phyloP scores from a whole-genome alignment of 2,113 vertebrate species.

The Prietella phreatophila region DNA sequence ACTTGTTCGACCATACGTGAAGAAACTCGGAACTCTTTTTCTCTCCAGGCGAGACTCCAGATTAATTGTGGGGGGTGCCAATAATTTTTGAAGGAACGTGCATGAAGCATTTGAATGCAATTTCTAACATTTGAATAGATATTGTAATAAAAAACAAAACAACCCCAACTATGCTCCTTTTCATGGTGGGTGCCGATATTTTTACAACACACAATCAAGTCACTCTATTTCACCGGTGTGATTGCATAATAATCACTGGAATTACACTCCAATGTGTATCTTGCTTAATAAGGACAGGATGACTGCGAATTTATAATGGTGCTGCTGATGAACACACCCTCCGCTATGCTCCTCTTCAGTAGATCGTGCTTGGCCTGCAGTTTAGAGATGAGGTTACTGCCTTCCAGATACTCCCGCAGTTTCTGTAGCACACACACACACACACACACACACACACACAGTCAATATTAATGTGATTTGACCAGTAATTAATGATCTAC shows the following conservation, averaged over 20 bases:
- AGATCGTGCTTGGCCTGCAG: conserved; percentile 97
- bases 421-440: conserved; percentile 75
- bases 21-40: no score
- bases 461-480: conserved; percentile 43
- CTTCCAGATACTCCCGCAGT: conserved; percentile 94
- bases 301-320: neutral
- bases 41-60: no score
- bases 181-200: neutral
- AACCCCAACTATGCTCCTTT: neutral
- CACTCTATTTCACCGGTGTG: neutral
- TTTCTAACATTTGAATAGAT: neutral
- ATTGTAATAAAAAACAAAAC: neutral
- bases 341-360: conserved; percentile 91
- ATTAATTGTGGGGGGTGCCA: no score
- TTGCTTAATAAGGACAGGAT: neutral
- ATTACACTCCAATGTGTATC: neutral
- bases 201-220: neutral
- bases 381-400: conserved; percentile 96
- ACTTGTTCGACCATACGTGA: no score
- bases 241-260: neutral
- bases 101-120: no score
- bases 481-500: conserved; percentile 33
- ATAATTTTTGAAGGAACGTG: no score
- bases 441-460: conserved; percentile 37
- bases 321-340: conserved; percentile 73